Conservation (phyloP, 2,888 invertebrate species). For the Hirtodrosophila confusa region DNA sequence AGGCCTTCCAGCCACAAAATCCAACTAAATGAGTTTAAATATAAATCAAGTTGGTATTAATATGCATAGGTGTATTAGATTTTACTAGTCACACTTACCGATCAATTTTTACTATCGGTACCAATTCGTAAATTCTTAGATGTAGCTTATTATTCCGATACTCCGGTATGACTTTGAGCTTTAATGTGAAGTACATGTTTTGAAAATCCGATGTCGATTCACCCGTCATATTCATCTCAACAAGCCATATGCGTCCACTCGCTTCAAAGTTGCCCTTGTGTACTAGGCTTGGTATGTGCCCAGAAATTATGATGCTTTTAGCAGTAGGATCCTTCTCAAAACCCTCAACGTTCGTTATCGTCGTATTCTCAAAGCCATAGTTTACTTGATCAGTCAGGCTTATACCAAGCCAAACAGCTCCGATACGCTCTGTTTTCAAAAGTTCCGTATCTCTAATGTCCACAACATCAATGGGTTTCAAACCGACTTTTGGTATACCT, state of each 20-base stretch:
- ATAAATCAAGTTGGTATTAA: not conserved
- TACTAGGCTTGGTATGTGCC: constrained; percentile 53
- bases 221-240: constrained; percentile 33
- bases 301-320: constrained; percentile 39
- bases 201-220: constrained; percentile 49
- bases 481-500: constrained; percentile 46
- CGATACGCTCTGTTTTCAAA: constrained; percentile 1
- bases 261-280: constrained; percentile 47
- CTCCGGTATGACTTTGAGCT: constrained; percentile 48
- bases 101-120: constrained; percentile 41
- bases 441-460: constrained; percentile 31
- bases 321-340: constrained; percentile 54
- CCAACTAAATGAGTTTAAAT: constrained; percentile 37
- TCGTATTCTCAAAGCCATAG: constrained; percentile 61
- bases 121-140: constrained; percentile 50
- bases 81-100: constrained; percentile 37
- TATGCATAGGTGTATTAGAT: not conserved
- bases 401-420: constrained; percentile 19
- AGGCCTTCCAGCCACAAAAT: constrained; percentile 51
- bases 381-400: constrained; percentile 41
- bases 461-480: constrained; percentile 55
- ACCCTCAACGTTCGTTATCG: constrained; percentile 53
- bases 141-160: constrained; percentile 59
- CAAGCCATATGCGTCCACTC: constrained; percentile 16
- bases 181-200: constrained; percentile 50